A percentile compares a stretch with the other conserved stretches of the same genome.
phyloP scores from a whole-genome alignment of 2,113 vertebrate species.

The Lota lota region DNA sequence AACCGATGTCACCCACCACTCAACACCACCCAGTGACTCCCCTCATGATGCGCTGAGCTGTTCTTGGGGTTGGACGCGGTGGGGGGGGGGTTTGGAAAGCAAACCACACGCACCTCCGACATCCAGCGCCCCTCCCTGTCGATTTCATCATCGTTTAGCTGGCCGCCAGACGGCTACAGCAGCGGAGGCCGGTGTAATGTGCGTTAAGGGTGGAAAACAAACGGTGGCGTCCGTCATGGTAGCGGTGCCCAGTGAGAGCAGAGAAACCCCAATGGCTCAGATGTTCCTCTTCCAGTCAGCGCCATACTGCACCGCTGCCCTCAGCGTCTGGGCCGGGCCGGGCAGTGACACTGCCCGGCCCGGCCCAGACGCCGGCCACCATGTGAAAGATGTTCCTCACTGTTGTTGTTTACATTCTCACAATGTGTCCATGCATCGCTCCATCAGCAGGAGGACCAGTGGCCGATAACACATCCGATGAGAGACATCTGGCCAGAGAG shows the following conservation, averaged over 20 bases:
- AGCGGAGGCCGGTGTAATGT: not conserved
- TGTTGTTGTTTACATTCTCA: too few species aligned
- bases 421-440: too few species aligned
- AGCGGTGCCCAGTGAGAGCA: not conserved
- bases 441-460: too few species aligned
- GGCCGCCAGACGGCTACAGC: not conserved
- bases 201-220: not conserved
- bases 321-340: too few species aligned
- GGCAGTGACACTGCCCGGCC: too few species aligned
- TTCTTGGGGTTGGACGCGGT: not conserved
- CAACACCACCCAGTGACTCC: constrained; percentile 44
- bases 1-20: constrained; percentile 4
- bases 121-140: not conserved
- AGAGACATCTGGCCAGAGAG: too few species aligned
- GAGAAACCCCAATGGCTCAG: not conserved
- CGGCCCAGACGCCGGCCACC: too few species aligned
- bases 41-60: constrained; percentile 27
- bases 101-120: not conserved
- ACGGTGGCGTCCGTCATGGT: not conserved
- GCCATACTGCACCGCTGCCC: too few species aligned
- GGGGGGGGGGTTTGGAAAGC: too few species aligned
- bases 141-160: not conserved
- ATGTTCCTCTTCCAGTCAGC: not conserved
- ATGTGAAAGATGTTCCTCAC: too few species aligned
- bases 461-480: too few species aligned